Evolutionary conservation across 1,140 invertebrate species (phyloP).

Genomic region (Zaprionus africanus): DNA sequence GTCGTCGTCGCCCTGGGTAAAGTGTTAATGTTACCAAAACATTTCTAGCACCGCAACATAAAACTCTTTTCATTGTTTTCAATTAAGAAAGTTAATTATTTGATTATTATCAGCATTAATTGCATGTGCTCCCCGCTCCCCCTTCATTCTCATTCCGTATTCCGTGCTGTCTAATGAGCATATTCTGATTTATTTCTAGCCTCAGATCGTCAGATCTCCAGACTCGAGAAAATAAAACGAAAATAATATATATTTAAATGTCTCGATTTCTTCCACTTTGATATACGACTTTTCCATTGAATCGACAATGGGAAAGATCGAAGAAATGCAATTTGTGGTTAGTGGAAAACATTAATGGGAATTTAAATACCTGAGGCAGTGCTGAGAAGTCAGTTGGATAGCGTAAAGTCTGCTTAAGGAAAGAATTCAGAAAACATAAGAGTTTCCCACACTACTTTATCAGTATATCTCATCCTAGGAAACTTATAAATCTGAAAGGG

Average conservation of each 20-base stretch:
- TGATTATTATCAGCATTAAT: slow-evolving; percentile 81
- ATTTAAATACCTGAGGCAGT: background rate
- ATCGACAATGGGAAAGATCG: slow-evolving; percentile 16
- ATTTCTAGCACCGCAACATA: slow-evolving; percentile 51
- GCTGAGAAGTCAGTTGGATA: too few relatives aligned
- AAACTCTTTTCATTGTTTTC: slow-evolving; percentile 80
- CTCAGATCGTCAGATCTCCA: slow-evolving; percentile 14
- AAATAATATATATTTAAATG: slow-evolving; percentile 61
- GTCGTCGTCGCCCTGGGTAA: slow-evolving; percentile 39
- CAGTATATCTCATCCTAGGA: background rate
- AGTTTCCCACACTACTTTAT: background rate
- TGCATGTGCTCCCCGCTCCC: slow-evolving; percentile 43
- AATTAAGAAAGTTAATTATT: slow-evolving; percentile 83
- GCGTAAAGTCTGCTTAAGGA: too few relatives aligned
- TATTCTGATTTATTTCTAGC: slow-evolving; percentile 65
- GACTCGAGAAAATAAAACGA: slow-evolving; percentile 20
- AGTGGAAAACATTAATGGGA: background rate
- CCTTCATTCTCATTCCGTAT: slow-evolving; percentile 12
- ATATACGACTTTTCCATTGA: slow-evolving; percentile 61
- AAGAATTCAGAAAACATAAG: too few relatives aligned
- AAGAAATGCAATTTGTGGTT: slow-evolving; percentile 3
- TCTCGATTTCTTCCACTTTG: slow-evolving; percentile 50
- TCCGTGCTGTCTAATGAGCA: slow-evolving; percentile 39
- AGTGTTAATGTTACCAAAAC: slow-evolving; percentile 82
- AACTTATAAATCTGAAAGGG: background rate